Evolutionary conservation across 2,888 invertebrate genomes (phyloP).

Genomic region (Geophilus truncorum): DNA sequence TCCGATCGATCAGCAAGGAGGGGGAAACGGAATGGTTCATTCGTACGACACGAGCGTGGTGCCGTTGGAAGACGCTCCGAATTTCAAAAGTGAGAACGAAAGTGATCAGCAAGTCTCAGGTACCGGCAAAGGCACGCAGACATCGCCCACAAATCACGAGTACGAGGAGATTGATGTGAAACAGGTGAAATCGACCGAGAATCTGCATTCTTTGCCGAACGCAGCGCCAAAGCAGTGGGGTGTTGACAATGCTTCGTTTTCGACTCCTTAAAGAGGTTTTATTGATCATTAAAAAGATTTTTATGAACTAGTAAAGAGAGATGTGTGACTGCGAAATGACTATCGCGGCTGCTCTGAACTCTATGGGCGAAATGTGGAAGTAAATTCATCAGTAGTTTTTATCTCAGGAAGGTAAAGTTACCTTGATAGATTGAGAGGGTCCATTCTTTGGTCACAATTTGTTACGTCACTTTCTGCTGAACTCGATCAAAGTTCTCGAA

Average conservation of each 20-base stretch:
- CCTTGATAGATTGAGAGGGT: not conserved
- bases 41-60: slow-evolving; percentile 41
- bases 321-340: not conserved
- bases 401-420: not conserved
- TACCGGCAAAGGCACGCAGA: not conserved
- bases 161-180: slow-evolving; percentile 31
- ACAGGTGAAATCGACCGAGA: slow-evolving; percentile 25
- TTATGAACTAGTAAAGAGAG: not conserved
- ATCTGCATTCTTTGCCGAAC: not conserved
- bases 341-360: not conserved
- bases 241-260: slow-evolving; percentile 30
- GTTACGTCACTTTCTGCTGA: not conserved
- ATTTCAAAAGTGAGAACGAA: not conserved
- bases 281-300: not conserved
- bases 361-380: not conserved
- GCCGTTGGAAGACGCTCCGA: slow-evolving; percentile 39
- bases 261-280: not conserved
- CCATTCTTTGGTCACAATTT: slow-evolving; percentile 8
- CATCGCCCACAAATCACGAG: not conserved
- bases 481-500: not conserved
- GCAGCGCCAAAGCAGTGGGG: not conserved
- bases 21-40: slow-evolving; percentile 38
- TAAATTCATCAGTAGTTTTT: not conserved
- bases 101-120: not conserved
- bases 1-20: slow-evolving; percentile 38